These are phyloP conservation scores for Dromius quadrimaculatus DNA, from an alignment of 2,888 invertebrate genomes.

Conservation along the genomic window DNA sequence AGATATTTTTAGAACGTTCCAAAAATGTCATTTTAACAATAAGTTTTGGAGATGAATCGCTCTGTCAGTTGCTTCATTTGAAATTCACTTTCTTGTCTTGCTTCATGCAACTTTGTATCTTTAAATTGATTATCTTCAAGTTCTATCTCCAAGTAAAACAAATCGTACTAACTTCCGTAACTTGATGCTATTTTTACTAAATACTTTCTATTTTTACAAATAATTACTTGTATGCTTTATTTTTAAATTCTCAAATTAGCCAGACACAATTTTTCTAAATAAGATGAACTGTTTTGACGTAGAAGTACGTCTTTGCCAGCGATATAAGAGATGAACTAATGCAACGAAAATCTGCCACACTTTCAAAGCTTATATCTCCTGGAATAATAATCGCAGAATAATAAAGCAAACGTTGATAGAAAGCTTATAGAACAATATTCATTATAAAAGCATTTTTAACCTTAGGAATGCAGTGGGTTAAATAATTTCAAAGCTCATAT, in stretches of 20 bases:
- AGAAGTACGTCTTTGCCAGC: neutral
- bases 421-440: too few relatives aligned
- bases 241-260: constrained; percentile 5
- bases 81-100: neutral
- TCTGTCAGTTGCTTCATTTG: constrained; percentile 6
- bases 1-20: neutral
- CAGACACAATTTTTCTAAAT: neutral
- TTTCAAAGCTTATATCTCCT: too few relatives aligned
- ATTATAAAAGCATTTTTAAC: too few relatives aligned
- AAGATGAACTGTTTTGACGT: neutral
- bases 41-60: constrained; percentile 4
- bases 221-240: constrained; percentile 8
- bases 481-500: too few relatives aligned
- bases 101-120: neutral
- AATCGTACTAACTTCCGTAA: constrained; percentile 9
- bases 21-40: neutral
- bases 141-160: constrained; percentile 18
- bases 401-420: too few relatives aligned
- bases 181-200: constrained; percentile 8
- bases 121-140: neutral
- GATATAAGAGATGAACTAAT: neutral
- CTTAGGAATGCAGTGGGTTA: too few relatives aligned
- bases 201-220: constrained; percentile 2
- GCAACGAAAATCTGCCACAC: neutral
- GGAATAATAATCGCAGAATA: too few relatives aligned